Base-by-base conservation (phyloP, 2,113 vertebrate species). In the Notarius quadriscutis region DNA sequence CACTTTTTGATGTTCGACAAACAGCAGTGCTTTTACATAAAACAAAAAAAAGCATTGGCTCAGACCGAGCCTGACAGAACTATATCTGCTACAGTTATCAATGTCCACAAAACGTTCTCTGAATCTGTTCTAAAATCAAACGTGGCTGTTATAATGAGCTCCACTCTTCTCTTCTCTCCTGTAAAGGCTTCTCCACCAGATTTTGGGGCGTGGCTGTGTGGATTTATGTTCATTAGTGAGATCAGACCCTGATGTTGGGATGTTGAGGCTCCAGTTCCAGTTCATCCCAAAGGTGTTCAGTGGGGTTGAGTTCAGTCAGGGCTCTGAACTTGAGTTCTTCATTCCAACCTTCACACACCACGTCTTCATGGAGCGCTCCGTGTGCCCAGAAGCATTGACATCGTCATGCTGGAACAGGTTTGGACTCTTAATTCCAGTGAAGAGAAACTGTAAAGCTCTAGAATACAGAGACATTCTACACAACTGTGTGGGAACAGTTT, bases 21-120 rank as follows among this genome's bases (percentile, higher is more conserved):
- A 79, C 77, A 79, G 77, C 51, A 79, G 77, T 57, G n/a, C 75
- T 53, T 55, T 78, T 27, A 25, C 22, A 27, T 79, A 17, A 15
- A 41, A 41, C 34, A 41, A 41, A 41, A 41, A 41, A 41, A 41
- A 41, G 41, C 41, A 41, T 41, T 41, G 41, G 41, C 41, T 41
- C 41, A 41, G 41, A 41, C 41, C 25, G 3, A 4, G 25, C 20
- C 74, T 14, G 74, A 8, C 75, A 78, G 51, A 55, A 78, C 27
- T 4, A 5, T 5, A n/a, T 74, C 34, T 22, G 25, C 14, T 8
- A 1, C 7, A 20, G 2, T 80, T 1, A 34, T 17, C 77, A 17
- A 30, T 1, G 17, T 15, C 7, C 17, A n/a, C 0, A 27, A 27
- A 55, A 27, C 50, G 17, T 75, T 12, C 51, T 5, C 48, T 10